These are phyloP conservation scores for Microplitis mediator DNA, from an alignment of 1,140 invertebrate genomes.

Conservation along the genomic window DNA sequence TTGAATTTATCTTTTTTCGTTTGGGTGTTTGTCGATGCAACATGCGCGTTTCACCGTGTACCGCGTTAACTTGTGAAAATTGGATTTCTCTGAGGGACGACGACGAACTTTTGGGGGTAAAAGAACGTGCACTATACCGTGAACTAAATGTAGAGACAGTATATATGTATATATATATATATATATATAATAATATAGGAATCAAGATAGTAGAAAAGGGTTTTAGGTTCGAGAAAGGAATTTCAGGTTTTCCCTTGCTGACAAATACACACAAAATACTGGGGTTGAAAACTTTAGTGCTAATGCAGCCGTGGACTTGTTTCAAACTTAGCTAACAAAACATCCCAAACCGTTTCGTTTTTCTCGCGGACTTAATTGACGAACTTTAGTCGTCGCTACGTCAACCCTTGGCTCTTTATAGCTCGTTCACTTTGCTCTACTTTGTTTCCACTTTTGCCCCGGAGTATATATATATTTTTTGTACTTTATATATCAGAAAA, in stretches of 20 bases:
- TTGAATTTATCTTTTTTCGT: slow-evolving; percentile 6
- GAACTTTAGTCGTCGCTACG: slow-evolving; percentile 12
- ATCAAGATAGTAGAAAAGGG: background rate
- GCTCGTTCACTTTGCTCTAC: background rate
- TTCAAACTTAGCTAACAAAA: slow-evolving; percentile 18
- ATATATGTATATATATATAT: background rate
- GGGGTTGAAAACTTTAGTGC: background rate
- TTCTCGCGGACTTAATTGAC: slow-evolving; percentile 16
- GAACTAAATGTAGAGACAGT: background rate
- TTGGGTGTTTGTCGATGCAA: slow-evolving; percentile 6
- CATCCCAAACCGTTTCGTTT: slow-evolving; percentile 14
- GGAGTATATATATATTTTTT: no score
- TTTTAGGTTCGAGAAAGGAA: background rate
- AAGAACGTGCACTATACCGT: slow-evolving; percentile 8
- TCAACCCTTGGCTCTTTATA: slow-evolving; percentile 11
- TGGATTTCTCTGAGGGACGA: slow-evolving; percentile 15
- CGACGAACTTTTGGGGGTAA: slow-evolving; percentile 16
- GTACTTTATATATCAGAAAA: no score
- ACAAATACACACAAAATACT: slow-evolving; percentile 10
- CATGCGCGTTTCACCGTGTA: background rate
- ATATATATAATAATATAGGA: no score
- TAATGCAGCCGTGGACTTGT: slow-evolving; percentile 4
- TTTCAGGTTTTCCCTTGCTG: slow-evolving; percentile 1
- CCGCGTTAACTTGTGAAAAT: slow-evolving; percentile 15
- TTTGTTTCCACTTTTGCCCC: background rate